phyloP scores from a whole-genome alignment of 1,140 invertebrate genomes.

The Anagrus nilaparvatae region DNA sequence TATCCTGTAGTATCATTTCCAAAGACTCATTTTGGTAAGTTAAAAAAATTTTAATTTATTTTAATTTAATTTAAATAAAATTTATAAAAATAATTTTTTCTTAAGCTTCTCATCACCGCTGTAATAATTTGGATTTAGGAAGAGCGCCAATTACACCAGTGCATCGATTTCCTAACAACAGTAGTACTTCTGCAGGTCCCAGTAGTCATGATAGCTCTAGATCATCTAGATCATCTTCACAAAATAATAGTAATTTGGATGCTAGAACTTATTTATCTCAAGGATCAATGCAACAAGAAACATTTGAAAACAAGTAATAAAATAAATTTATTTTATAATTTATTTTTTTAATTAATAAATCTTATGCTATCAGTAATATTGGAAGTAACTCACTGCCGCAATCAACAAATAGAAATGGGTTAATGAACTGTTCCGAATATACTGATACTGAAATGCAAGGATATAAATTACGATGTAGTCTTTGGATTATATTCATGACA shows the following conservation, averaged over 20 bases:
- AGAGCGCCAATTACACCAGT: slow-evolving; percentile 49
- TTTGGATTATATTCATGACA: slow-evolving; percentile 55
- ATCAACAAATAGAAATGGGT: slow-evolving; percentile 26
- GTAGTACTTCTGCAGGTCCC: slow-evolving; percentile 29
- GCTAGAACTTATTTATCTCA: slow-evolving; percentile 20
- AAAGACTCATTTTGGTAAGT: slow-evolving; percentile 27
- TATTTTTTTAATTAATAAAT: slow-evolving; percentile 6
- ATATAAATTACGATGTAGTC: slow-evolving; percentile 43
- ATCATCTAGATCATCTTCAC: slow-evolving; percentile 17
- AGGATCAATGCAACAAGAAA: slow-evolving; percentile 22
- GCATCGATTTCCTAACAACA: slow-evolving; percentile 53
- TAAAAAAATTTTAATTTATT: neutral
- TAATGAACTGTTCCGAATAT: slow-evolving; percentile 32
- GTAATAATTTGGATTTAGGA: slow-evolving; percentile 5
- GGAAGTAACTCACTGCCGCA: slow-evolving; percentile 25
- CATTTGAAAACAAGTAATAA: slow-evolving; percentile 33
- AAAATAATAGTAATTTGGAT: slow-evolving; percentile 23
- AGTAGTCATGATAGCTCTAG: slow-evolving; percentile 22
- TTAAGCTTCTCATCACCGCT: neutral
- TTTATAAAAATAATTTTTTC: slow-evolving; percentile 6
- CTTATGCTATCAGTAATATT: slow-evolving; percentile 24
- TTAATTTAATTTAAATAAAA: slow-evolving; percentile 6
- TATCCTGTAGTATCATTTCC: slow-evolving; percentile 31
- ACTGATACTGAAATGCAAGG: slow-evolving; percentile 28
- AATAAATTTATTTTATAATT: slow-evolving; percentile 1